A percentile compares a stretch with the other conserved stretches of the same genome.
Conservation (phyloP, 1,140 invertebrate genomes). For the Apolygus lucorum region DNA sequence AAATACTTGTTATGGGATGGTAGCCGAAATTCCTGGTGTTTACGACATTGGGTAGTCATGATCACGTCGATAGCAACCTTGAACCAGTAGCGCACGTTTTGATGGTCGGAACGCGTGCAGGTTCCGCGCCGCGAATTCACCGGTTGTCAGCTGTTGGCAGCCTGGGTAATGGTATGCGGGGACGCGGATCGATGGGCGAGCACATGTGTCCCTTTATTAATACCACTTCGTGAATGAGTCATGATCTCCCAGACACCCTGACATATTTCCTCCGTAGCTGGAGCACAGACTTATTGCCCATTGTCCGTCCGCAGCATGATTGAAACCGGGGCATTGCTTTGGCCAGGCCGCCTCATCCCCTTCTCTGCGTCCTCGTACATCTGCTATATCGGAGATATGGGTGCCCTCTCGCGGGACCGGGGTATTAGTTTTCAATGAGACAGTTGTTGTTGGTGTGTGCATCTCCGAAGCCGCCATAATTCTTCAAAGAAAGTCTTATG, state of each 20-base stretch:
- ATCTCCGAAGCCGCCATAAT: background rate
- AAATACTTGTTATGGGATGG: too few species aligned
- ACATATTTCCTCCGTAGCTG: background rate
- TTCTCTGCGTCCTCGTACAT: background rate
- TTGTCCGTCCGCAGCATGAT: background rate
- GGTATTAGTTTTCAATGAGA: background rate
- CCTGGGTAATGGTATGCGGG: background rate
- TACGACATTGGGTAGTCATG: too few species aligned
- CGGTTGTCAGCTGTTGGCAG: background rate
- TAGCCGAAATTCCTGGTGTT: too few species aligned
- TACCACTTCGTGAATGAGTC: background rate
- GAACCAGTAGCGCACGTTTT: too few species aligned
- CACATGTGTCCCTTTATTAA: background rate
- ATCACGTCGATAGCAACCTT: too few species aligned
- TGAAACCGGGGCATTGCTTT: background rate
- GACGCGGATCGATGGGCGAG: background rate
- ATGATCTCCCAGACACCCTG: background rate
- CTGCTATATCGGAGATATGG: background rate
- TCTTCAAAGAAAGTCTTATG: background rate
- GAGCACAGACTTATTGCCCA: background rate
- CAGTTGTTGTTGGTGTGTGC: background rate
- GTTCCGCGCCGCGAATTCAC: too few species aligned
- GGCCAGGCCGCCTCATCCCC: too few species aligned
- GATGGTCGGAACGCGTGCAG: too few species aligned
- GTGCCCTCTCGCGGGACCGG: background rate